phyloP scores from a whole-genome alignment of 2,797 vertebrate species.

The Rhyacichthys aspro region DNA sequence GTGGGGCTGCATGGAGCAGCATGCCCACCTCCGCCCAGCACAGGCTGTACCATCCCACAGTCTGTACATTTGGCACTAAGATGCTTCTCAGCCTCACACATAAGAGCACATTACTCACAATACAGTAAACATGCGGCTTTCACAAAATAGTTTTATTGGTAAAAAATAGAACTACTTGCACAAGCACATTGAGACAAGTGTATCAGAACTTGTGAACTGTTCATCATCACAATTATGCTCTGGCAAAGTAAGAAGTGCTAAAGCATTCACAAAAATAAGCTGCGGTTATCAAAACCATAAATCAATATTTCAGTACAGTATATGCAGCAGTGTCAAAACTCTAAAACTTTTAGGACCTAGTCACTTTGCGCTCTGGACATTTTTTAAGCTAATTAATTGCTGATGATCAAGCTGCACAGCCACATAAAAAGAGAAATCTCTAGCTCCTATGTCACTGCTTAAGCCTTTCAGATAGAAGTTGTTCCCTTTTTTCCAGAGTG shows the following conservation, averaged over 20 bases:
- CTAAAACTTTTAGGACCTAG: constrained; percentile 66
- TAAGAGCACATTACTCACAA: constrained; percentile 23
- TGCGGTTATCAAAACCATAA: constrained; percentile 78
- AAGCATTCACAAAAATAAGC: constrained; percentile 85
- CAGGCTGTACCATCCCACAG: constrained; percentile 52
- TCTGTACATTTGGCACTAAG: constrained; percentile 63
- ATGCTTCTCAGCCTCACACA: constrained; percentile 28
- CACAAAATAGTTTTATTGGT: constrained; percentile 88
- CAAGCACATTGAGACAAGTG: constrained; percentile 85
- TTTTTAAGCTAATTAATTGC: constrained; percentile 76
- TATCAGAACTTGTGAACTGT: constrained; percentile 80
- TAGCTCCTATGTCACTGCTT: constrained; percentile 52
- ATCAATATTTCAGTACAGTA: constrained; percentile 65
- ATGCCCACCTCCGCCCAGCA: constrained; percentile 44
- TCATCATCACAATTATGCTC: constrained; percentile 79
- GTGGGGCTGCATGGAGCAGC: constrained; percentile 36
- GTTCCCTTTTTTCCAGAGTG: constrained; percentile 56
- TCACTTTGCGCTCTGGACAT: constrained; percentile 70
- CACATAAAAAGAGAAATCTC: constrained; percentile 66
- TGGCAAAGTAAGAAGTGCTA: constrained; percentile 83
- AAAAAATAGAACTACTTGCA: constrained; percentile 89
- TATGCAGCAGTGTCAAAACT: constrained; percentile 64
- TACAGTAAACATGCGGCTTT: constrained; percentile 61
- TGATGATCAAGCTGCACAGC: constrained; percentile 76
- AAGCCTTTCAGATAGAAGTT: constrained; percentile 59